Conservation (phyloP, 2,797 vertebrate species). For the Artibeus lituratus region DNA sequence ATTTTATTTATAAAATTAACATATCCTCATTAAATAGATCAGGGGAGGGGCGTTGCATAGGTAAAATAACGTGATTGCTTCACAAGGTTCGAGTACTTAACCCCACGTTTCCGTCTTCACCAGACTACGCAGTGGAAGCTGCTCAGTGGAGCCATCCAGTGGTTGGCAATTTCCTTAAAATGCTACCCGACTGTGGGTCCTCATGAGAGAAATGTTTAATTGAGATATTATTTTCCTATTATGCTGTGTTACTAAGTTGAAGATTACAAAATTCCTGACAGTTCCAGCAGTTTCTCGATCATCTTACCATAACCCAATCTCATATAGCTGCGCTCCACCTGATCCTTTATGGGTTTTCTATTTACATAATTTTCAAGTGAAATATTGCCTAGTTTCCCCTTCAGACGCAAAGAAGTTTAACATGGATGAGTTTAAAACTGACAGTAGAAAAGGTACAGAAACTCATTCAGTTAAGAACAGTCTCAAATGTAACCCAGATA, state of each 20-base stretch:
- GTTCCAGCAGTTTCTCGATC: not conserved
- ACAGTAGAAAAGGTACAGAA: not conserved
- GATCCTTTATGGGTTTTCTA: not conserved
- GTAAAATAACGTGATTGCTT: not conserved
- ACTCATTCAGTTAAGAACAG: not conserved
- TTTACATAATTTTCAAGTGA: slow-evolving; percentile 22
- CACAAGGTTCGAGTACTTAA: not conserved
- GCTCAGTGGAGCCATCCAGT: not conserved
- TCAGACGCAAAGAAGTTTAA: not conserved
- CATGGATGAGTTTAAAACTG: not conserved
- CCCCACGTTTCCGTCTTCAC: not conserved
- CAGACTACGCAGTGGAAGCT: not conserved
- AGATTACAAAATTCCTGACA: not conserved
- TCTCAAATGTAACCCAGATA: not conserved
- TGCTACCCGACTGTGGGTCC: not conserved
- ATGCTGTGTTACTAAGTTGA: not conserved
- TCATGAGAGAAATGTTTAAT: not conserved
- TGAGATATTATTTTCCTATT: slow-evolving; percentile 17
- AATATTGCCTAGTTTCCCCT: not conserved
- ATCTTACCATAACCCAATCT: not conserved
- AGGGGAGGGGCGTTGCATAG: not conserved
- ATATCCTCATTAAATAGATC: not conserved
- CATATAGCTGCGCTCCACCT: not conserved
- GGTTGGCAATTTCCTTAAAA: not conserved
- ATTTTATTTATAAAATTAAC: not conserved